A percentile compares a stretch with the other conserved stretches of the same genome.
These are phyloP conservation scores for Phylloscopus trochiloides DNA, from an alignment of 2,113 vertebrate species.

Conservation along the genomic window DNA sequence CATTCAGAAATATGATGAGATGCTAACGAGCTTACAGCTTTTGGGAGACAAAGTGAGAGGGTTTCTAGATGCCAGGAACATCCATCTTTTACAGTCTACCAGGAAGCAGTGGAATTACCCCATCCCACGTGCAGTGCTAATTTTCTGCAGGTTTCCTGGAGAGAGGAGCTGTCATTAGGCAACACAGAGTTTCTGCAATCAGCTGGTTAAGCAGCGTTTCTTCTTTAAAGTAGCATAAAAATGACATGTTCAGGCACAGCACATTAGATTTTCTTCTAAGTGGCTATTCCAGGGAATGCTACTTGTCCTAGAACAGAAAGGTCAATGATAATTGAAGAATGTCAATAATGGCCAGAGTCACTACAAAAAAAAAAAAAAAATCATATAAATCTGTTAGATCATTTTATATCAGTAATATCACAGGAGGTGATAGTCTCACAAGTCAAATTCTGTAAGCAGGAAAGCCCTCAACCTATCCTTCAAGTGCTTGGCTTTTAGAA, in stretches of 20 bases:
- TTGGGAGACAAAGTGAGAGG: not conserved
- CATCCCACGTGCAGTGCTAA: not conserved
- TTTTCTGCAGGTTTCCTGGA: slow-evolving; percentile 36
- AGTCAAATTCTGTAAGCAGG: not conserved
- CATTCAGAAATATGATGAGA: not conserved
- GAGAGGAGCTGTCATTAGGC: slow-evolving; percentile 15
- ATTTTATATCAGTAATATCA: not conserved
- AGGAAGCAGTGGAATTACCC: not conserved
- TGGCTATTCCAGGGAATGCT: slow-evolving; percentile 9
- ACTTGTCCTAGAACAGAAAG: slow-evolving; percentile 50
- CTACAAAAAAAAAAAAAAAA: not conserved
- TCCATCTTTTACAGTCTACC: not conserved
- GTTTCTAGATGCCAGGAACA: not conserved
- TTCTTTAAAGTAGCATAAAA: slow-evolving; percentile 29
- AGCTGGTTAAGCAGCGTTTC: slow-evolving; percentile 47
- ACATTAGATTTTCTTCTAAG: slow-evolving; percentile 14
- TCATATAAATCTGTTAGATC: not conserved
- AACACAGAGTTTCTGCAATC: slow-evolving; percentile 25
- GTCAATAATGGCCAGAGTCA: slow-evolving; percentile 26
- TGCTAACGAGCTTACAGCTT: slow-evolving; percentile 25
- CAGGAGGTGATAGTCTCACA: not conserved
- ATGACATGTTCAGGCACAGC: slow-evolving; percentile 24
- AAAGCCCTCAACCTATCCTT: not conserved
- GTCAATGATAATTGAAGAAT: slow-evolving; percentile 53
- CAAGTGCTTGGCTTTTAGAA: not conserved